phyloP scores from a whole-genome alignment of 2,888 invertebrate species.

The Maniola hyperantus region DNA sequence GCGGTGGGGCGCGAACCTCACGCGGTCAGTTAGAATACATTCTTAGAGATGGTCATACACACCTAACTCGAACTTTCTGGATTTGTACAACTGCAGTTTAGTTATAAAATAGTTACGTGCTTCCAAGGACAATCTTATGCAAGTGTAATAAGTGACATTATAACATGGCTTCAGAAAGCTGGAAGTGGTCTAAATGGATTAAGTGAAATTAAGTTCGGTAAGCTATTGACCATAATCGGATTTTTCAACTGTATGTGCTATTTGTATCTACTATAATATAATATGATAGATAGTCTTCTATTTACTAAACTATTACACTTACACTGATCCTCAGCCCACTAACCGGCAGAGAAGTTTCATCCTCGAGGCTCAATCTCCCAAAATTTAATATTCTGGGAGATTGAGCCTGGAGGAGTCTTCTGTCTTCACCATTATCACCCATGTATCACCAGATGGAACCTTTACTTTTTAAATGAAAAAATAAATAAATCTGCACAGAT shows the following conservation, averaged over 20 bases:
- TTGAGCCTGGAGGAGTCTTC: too few species aligned
- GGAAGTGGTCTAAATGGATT: neutral
- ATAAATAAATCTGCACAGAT: too few species aligned
- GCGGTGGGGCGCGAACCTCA: constrained; percentile 32
- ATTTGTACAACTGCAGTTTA: constrained; percentile 8
- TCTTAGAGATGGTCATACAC: constrained; percentile 35
- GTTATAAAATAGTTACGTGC: constrained; percentile 10
- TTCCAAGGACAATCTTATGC: neutral
- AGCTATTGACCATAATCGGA: neutral
- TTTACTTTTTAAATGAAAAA: too few species aligned
- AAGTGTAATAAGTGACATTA: constrained; percentile 7
- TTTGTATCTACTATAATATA: too few species aligned
- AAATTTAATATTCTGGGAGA: too few species aligned
- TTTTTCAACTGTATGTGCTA: neutral
- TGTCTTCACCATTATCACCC: too few species aligned
- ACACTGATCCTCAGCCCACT: too few species aligned
- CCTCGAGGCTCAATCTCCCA: too few species aligned
- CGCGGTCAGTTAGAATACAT: constrained; percentile 34
- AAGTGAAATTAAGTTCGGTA: constrained; percentile 6
- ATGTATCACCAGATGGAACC: too few species aligned
- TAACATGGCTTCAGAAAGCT: constrained; percentile 1
- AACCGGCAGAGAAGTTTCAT: too few species aligned
- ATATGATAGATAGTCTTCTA: neutral
- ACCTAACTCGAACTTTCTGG: constrained; percentile 17
- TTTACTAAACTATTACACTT: neutral